Percentiles rank a stretch among this genome's conserved stretches.
phyloP scores from a whole-genome alignment of 2,888 invertebrate genomes.

The Tillus elongatus region DNA sequence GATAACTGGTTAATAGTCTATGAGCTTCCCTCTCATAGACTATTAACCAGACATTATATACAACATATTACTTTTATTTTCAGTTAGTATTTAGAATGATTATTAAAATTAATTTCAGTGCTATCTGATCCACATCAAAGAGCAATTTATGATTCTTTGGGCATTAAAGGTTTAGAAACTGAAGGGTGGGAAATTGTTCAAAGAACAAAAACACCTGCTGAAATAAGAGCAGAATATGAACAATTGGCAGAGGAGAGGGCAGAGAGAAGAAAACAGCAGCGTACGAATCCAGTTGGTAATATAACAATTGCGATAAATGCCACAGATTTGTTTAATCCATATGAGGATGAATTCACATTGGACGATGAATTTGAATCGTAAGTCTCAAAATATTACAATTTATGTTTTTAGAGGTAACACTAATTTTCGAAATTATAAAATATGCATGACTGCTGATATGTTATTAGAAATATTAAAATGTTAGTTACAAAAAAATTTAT shows the following conservation, averaged over 20 bases:
- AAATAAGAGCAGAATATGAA: constrained; percentile 96
- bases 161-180: constrained; percentile 84
- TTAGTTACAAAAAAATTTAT: no score
- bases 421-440: not conserved
- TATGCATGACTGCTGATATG: no score
- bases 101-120: constrained; percentile 46
- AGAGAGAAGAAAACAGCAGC: constrained; percentile 76
- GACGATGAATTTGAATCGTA: constrained; percentile 39
- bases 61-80: no score
- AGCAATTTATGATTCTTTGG: constrained; percentile 87
- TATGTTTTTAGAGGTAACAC: not conserved
- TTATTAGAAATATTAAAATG: no score
- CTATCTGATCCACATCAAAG: constrained; percentile 86
- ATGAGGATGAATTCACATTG: constrained; percentile 53
- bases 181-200: constrained; percentile 95
- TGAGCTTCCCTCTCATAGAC: no score
- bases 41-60: no score
- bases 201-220: constrained; percentile 83
- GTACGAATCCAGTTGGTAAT: constrained; percentile 86
- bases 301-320: constrained; percentile 85
- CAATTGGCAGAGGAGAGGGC: constrained; percentile 75
- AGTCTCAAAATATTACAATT: constrained; percentile 13
- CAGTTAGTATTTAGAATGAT: no score
- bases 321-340: constrained; percentile 85
- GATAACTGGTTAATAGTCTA: no score